phyloP scores from a whole-genome alignment of 1,140 invertebrate genomes.

The Rhopalosiphum maidis region DNA sequence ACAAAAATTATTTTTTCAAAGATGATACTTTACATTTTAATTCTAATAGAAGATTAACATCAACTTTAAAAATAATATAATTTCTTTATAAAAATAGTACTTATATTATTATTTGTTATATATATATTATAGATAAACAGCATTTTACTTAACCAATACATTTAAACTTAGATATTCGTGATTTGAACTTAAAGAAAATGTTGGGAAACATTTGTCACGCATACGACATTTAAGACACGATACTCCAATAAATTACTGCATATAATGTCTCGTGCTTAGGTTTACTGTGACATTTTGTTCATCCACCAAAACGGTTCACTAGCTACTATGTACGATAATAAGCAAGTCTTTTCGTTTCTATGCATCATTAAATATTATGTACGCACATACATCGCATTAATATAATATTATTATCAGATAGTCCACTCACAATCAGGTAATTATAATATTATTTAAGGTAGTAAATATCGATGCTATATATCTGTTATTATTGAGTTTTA shows the following conservation, averaged over 20 bases:
- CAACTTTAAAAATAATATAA: background rate
- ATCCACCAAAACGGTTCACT: slow-evolving; percentile 32
- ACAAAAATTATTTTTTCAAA: background rate
- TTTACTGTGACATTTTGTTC: slow-evolving; percentile 1
- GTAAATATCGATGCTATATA: too few species aligned
- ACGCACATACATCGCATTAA: background rate
- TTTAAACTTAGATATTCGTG: background rate
- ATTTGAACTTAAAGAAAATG: background rate
- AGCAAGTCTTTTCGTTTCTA: background rate
- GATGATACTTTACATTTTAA: background rate
- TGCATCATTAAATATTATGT: background rate
- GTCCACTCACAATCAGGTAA: background rate
- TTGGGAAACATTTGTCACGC: slow-evolving; percentile 47
- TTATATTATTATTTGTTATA: background rate
- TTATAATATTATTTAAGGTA: background rate
- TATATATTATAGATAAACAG: too few species aligned
- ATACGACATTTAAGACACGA: slow-evolving; percentile 52
- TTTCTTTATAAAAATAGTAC: background rate
- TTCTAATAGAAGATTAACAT: background rate
- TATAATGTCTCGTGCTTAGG: background rate
- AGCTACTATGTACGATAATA: background rate
- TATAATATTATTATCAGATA: background rate
- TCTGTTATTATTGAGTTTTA: too few species aligned
- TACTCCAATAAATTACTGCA: slow-evolving; percentile 39
- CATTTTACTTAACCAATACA: background rate